Base-by-base conservation (phyloP, 2,888 invertebrate genomes). In the Melolontha melolontha region DNA sequence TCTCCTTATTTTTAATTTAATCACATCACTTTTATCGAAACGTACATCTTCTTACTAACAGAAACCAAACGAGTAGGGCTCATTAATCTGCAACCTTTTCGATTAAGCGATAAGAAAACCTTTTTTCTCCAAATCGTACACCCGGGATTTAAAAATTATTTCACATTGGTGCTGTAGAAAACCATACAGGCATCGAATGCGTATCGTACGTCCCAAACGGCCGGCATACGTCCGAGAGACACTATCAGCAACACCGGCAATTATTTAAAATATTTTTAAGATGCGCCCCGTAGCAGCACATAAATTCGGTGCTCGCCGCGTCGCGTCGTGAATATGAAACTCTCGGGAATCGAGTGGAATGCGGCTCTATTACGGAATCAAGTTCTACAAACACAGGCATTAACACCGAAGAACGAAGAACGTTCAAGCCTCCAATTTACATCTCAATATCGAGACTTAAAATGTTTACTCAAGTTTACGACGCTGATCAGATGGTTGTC, bases 331-430 rank as follows among this genome's bases (percentile, higher is more conserved):
- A 64, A 68, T 68, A 68, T 68, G 68, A 68, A 62, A 68, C 65
- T 65, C 63, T 69, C 67, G 69, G 71, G 72, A 68, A 71, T 70
- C 68, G 69, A 68, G 72, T 69, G 82, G 83, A 83, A 83, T 83
- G 83, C 79, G 79, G 83, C 81, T 82, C 83, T 82, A 83, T 83
- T 83, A 83, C 78, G 78, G 80, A 82, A 82, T 83, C 83, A 81
- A 82, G 82, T 82, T 82, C 81, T 80, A 80, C 81, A 82, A 82
- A 82, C 82, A 82, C 77, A 80, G 78, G 80, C 82, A 82, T 82
- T 82, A 82, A 81, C 82, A 83, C 83, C 77, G 76, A 76, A 75
- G 75, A 76, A 34, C 34, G 34, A 34, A 34, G 75, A 59, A 29
- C 62, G 59, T 67, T 59, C 52, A 51, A 62, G 76, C 77, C 78